Evolutionary conservation across 2,888 invertebrate genomes (phyloP).

Genomic region (Lepidochrysops patricia): DNA sequence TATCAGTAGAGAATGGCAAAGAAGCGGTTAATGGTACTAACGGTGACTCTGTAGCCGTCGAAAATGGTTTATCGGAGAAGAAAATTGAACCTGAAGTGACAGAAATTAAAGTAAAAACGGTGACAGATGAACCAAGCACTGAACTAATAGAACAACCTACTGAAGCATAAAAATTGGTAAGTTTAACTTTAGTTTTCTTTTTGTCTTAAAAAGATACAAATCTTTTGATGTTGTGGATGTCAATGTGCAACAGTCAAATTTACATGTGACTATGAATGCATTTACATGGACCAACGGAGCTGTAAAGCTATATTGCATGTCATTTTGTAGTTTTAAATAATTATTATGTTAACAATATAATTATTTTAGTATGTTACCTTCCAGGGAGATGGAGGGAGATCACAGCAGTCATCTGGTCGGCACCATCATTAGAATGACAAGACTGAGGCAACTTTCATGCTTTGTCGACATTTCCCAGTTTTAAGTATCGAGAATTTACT

Average conservation of each 20-base stretch:
- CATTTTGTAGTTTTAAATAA: background rate
- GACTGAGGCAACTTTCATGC: constrained; percentile 69
- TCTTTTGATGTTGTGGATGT: too few species aligned
- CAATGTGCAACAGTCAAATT: too few species aligned
- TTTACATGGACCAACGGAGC: too few species aligned
- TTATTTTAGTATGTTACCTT: constrained; percentile 25
- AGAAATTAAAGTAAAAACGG: constrained; percentile 74
- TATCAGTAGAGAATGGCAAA: constrained; percentile 53
- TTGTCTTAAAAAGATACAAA: too few species aligned
- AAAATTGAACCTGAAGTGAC: constrained; percentile 42
- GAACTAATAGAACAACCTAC: constrained; percentile 67
- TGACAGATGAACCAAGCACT: constrained; percentile 58
- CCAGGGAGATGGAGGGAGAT: constrained; percentile 36
- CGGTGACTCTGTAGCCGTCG: constrained; percentile 29
- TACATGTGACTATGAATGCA: too few species aligned
- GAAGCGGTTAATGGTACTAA: constrained; percentile 32
- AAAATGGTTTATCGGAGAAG: constrained; percentile 54
- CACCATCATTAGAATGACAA: constrained; percentile 61
- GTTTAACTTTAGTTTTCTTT: too few species aligned
- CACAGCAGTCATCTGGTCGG: constrained; percentile 46
- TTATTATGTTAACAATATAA: constrained; percentile 14
- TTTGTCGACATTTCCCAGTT: constrained; percentile 52
- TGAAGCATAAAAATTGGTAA: constrained; percentile 60
- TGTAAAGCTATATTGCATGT: too few species aligned
- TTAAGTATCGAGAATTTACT: constrained; percentile 47